Evolutionary conservation across 2,113 vertebrate species (phyloP), one percentile per base, ranked within the genome.

Genomic region (Nesoenas mayeri): DNA sequence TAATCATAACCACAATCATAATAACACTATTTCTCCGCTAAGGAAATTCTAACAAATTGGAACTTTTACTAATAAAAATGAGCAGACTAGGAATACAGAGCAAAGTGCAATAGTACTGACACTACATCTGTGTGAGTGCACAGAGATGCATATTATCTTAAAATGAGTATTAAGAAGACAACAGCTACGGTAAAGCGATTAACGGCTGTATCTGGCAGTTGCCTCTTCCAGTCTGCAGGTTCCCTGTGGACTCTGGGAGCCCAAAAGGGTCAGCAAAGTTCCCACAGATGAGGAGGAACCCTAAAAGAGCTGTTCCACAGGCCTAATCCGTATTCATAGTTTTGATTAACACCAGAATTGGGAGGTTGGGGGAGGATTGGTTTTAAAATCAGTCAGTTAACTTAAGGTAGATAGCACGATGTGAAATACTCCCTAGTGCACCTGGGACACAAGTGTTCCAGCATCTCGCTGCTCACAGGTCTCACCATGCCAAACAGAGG

Each of bases 31-130:
- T 18, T 89, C 40, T 88, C 22, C 79, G 89, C 81, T 36, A 61
- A 69, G 38, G 87, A 89, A 34, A 79, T 57, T 77, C 71, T 87
- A 93, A 90, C 62, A 79, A 95, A 25, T 72, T 48, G 88, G 91
- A 97, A 92, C 54, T 85, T 87, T 48, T 51, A 36, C 36, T 83
- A 89, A 79, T 32, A 86, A 86, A 9, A 91, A 83, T 12, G 44
- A 88, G 17, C 32, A 75, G 38, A 78, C 11, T 64, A 88, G 54
- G 25, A 93, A 92, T 78, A 79, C 9, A 79, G 32, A 83, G 51
- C 61, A 87, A 95, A 94, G 88, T 47, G 82, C 71, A 91, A 8
- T 1, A 44, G 18, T 13, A 38, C 44, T 44, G 40, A 69, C 25
- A 36, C 44, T 14, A 11, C 6, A 0, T 10, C 48, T 77, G 18